Conservation (phyloP, 1,140 invertebrate genomes). For the Drosophila neocordata region DNA sequence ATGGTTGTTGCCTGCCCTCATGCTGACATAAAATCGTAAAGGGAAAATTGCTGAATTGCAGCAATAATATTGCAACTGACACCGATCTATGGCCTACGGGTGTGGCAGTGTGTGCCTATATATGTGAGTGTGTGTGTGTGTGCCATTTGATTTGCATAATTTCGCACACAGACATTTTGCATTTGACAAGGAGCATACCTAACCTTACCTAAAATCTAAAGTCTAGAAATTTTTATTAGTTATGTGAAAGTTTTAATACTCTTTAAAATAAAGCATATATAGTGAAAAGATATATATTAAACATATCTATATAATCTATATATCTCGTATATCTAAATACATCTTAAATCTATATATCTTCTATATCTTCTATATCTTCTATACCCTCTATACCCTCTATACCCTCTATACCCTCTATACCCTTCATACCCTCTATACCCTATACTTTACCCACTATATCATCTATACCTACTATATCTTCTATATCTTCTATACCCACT, state of each 20-base stretch:
- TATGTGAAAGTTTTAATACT: not conserved
- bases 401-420: too few relatives aligned
- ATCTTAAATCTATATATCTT: too few relatives aligned
- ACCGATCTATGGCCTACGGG: conserved; percentile 43
- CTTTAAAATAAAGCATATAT: too few relatives aligned
- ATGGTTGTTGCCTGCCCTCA: conserved; percentile 1
- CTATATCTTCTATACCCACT: too few relatives aligned
- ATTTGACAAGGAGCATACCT: conserved; percentile 32
- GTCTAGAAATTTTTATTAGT: not conserved
- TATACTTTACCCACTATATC: too few relatives aligned
- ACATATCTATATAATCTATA: too few relatives aligned
- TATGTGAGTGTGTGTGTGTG: conserved; percentile 28
- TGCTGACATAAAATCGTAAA: conserved; percentile 36
- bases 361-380: too few relatives aligned
- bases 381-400: too few relatives aligned
- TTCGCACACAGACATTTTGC: conserved; percentile 45
- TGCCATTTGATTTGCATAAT: conserved; percentile 80
- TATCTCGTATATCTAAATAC: too few relatives aligned
- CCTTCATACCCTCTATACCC: too few relatives aligned
- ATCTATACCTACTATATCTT: too few relatives aligned
- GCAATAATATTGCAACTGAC: conserved; percentile 79
- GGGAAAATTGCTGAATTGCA: conserved; percentile 70
- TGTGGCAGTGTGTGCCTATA: not conserved
- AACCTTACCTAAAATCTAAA: conserved; percentile 37
- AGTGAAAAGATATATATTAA: too few relatives aligned